These are phyloP conservation scores for Vanessa tameamea DNA, from an alignment of 1,140 invertebrate species.

Conservation along the genomic window DNA sequence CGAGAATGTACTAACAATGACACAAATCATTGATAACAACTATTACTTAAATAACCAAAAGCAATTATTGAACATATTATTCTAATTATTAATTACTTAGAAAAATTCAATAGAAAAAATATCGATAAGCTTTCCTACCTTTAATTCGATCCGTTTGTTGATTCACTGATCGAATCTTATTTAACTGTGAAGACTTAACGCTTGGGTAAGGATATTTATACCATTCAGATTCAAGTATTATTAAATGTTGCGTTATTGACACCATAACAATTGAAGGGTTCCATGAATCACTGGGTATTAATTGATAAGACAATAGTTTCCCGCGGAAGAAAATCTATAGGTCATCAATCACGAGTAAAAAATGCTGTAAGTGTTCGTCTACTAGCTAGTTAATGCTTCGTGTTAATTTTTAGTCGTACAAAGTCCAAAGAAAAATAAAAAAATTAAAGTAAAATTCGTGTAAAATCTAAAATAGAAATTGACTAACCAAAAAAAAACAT, in stretches of 20 bases:
- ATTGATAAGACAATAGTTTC: slow-evolving; percentile 37
- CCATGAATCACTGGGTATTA: slow-evolving; percentile 39
- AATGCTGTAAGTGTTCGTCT: background rate
- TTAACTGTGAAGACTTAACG: slow-evolving; percentile 46
- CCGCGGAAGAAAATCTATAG: slow-evolving; percentile 35
- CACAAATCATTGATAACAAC: too few species aligned
- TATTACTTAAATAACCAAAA: too few species aligned
- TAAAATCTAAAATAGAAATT: too few species aligned
- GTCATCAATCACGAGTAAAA: slow-evolving; percentile 9
- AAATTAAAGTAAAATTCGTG: too few species aligned
- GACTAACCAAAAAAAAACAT: too few species aligned
- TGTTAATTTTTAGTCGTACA: too few species aligned
- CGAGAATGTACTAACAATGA: too few species aligned
- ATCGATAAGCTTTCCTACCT: slow-evolving; percentile 25
- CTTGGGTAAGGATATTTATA: slow-evolving; percentile 59
- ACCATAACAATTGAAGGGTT: slow-evolving; percentile 45
- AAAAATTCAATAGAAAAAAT: background rate
- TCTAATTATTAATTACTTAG: too few species aligned
- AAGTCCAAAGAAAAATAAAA: too few species aligned
- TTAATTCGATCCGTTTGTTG: slow-evolving; percentile 32
- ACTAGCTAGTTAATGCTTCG: too few species aligned
- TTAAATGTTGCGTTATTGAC: slow-evolving; percentile 50
- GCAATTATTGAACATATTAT: too few species aligned
- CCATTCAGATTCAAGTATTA: slow-evolving; percentile 44
- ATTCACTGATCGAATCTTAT: slow-evolving; percentile 30